A percentile compares a stretch with the other conserved stretches of the same genome.
Conservation (phyloP, 2,888 invertebrate species). For the Tetragonisca angustula region DNA sequence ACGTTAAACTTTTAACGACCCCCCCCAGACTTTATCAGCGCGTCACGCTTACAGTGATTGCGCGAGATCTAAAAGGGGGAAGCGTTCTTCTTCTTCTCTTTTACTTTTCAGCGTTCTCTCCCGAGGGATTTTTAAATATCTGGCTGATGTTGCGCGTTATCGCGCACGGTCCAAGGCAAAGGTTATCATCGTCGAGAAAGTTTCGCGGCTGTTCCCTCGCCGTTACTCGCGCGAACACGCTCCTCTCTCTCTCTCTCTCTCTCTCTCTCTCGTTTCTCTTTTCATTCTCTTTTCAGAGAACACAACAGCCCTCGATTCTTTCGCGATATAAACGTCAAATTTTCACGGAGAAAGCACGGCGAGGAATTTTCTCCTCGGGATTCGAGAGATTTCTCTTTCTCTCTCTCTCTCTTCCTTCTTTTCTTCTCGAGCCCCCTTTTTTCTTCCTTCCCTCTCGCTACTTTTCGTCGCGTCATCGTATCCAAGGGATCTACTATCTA, state of each 20-base stretch:
- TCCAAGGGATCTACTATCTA: background rate
- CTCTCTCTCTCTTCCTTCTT: background rate
- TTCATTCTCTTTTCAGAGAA: background rate
- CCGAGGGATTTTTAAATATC: background rate
- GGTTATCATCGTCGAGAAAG: slow-evolving; percentile 4
- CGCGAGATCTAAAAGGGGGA: background rate
- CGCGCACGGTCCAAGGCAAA: background rate
- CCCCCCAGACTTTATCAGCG: background rate
- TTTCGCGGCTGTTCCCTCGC: slow-evolving; percentile 5
- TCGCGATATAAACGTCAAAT: slow-evolving; percentile 25
- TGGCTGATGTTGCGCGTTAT: background rate
- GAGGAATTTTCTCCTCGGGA: slow-evolving; percentile 23
- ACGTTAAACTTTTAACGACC: slow-evolving; percentile 27
- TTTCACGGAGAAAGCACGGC: background rate
- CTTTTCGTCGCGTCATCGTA: slow-evolving; percentile 21
- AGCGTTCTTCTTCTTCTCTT: too few relatives aligned
- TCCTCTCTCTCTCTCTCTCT: background rate
- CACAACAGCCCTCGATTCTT: slow-evolving; percentile 18
- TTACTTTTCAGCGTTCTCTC: background rate
- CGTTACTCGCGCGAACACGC: slow-evolving; percentile 1
- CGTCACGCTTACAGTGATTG: background rate
- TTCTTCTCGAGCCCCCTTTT: too few relatives aligned
- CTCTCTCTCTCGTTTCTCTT: background rate
- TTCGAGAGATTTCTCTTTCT: background rate
- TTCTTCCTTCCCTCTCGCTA: background rate